Conservation (phyloP, 1,140 invertebrate genomes). For the Reticulitermes speratus region DNA sequence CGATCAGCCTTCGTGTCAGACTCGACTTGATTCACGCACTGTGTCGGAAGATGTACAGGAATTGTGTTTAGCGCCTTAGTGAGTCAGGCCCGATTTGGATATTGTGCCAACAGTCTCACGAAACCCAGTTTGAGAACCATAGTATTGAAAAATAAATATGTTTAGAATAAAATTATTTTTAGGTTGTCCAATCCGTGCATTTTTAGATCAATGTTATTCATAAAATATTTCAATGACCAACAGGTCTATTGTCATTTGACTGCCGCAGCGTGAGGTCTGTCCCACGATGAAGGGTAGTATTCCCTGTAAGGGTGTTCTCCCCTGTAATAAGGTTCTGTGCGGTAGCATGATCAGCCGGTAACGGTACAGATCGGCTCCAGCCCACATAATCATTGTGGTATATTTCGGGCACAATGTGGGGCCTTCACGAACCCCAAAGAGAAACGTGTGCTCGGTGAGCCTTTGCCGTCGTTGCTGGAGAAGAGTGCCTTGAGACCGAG, state of each 20-base stretch:
- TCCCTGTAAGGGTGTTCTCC: constrained; percentile 21
- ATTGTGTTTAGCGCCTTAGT: too few relatives aligned
- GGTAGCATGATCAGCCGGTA: not conserved
- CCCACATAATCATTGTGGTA: constrained; percentile 21
- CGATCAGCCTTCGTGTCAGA: too few relatives aligned
- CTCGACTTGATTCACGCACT: too few relatives aligned
- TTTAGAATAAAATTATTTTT: too few relatives aligned
- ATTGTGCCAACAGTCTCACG: too few relatives aligned
- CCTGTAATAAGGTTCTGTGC: not conserved
- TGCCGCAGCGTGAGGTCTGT: not conserved
- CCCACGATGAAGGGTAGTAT: constrained; percentile 8
- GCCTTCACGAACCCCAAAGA: constrained; percentile 24
- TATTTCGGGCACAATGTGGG: constrained; percentile 20
- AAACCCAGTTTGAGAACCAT: too few relatives aligned
- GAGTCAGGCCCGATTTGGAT: too few relatives aligned
- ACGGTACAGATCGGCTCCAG: constrained; percentile 28
- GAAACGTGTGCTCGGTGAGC: constrained; percentile 21
- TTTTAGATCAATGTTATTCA: too few relatives aligned
- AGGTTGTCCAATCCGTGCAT: too few relatives aligned
- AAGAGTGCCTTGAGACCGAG: constrained; percentile 53
- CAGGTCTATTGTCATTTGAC: not conserved
- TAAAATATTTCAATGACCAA: too few relatives aligned
- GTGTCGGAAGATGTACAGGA: too few relatives aligned
- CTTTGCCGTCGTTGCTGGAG: constrained; percentile 37
- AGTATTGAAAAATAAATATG: too few relatives aligned